These are phyloP conservation scores for Cephus rjabovi DNA, from an alignment of 2,888 invertebrate genomes.

Conservation along the genomic window DNA sequence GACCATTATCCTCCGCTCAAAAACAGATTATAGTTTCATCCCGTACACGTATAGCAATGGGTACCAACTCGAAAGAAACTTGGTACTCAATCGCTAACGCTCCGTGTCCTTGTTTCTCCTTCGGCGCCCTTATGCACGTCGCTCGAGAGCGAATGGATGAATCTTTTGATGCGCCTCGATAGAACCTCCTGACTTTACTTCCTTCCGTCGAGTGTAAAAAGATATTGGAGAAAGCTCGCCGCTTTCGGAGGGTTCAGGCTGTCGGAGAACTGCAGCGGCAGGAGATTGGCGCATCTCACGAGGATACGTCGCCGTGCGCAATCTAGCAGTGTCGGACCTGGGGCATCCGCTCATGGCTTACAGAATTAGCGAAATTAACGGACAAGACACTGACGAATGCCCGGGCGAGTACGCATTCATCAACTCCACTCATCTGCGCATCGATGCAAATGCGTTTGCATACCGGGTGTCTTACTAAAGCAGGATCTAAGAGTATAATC, in stretches of 20 bases:
- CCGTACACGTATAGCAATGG: not conserved
- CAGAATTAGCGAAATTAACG: constrained; percentile 48
- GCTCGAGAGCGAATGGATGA: not conserved
- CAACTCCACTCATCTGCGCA: constrained; percentile 25
- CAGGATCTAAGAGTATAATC: not conserved
- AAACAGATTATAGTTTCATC: not conserved
- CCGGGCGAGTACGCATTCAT: constrained; percentile 25
- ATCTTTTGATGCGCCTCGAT: not conserved
- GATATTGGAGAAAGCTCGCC: not conserved
- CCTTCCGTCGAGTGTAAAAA: not conserved
- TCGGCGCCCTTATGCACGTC: not conserved
- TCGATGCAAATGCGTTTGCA: constrained; percentile 25
- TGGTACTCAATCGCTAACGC: not conserved
- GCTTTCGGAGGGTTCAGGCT: not conserved
- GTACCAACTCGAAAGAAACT: not conserved
- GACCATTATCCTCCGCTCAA: not conserved
- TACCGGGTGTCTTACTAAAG: not conserved
- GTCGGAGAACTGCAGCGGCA: not conserved
- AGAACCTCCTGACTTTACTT: not conserved
- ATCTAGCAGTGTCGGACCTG: constrained; percentile 9
- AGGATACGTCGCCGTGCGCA: constrained; percentile 7
- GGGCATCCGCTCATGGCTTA: constrained; percentile 30
- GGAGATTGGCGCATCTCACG: not conserved
- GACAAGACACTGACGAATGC: constrained; percentile 44
- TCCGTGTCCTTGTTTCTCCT: not conserved